These are phyloP conservation scores for Lasiurus borealis DNA, from an alignment of 2,113 vertebrate species.

Conservation along the genomic window DNA sequence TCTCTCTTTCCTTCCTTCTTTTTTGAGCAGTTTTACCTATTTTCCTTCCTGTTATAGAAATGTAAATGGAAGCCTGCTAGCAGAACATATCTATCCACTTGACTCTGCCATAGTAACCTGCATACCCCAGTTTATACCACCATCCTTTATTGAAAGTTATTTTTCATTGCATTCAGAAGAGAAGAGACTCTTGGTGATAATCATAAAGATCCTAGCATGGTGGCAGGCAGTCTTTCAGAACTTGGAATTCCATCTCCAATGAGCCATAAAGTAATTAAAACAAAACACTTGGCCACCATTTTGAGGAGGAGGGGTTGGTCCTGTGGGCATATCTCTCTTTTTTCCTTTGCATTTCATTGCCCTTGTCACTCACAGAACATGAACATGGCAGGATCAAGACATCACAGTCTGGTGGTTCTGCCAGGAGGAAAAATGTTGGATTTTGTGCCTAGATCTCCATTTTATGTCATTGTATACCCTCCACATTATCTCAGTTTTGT, in stretches of 20 bases:
- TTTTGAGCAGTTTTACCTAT: background rate
- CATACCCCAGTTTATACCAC: background rate
- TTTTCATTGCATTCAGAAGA: background rate
- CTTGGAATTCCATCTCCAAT: background rate
- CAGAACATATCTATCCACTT: background rate
- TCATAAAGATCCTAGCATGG: background rate
- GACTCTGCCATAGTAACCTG: background rate
- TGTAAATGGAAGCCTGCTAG: background rate
- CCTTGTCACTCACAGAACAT: background rate
- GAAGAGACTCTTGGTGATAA: background rate
- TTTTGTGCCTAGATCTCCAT: slow-evolving; percentile 47
- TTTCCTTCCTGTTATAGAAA: background rate
- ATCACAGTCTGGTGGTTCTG: background rate
- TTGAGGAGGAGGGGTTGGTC: accelerated
- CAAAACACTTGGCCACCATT: background rate
- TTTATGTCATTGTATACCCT: background rate
- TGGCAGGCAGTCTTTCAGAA: background rate
- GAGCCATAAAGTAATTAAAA: background rate
- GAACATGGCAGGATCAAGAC: slow-evolving; percentile 63
- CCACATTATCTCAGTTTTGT: background rate
- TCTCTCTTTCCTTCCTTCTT: background rate
- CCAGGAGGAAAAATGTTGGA: slow-evolving; percentile 8
- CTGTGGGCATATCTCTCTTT: background rate
- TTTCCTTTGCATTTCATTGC: background rate
- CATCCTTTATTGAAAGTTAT: background rate